Conservation (phyloP, 92 coral and sea anemone species). For the Bergia puertoricense region DNA sequence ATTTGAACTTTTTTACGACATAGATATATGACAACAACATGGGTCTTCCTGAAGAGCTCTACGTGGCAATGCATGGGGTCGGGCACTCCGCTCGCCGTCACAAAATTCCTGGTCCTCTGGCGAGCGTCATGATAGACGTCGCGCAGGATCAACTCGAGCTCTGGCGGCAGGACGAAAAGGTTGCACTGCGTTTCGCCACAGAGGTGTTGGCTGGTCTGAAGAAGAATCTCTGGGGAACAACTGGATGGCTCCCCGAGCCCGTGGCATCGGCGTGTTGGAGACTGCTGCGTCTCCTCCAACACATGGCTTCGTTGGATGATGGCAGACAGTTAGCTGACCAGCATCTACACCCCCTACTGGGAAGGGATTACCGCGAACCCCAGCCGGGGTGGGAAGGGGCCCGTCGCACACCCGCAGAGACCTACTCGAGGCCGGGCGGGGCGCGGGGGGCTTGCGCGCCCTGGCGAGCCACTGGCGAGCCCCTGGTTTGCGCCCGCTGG, state of each 20-base stretch:
- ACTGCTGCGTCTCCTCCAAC: not conserved
- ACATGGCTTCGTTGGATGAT: not conserved
- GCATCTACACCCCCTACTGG: not conserved
- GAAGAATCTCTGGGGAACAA: not conserved
- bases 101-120: too few relatives aligned
- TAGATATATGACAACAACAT: not conserved
- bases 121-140: not conserved
- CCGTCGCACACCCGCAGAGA: not conserved
- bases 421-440: not conserved
- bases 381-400: not conserved
- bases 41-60: slow-evolving; percentile 31
- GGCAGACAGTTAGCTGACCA: not conserved
- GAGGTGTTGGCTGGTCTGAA: slow-evolving; percentile 12
- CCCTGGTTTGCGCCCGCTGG: not conserved
- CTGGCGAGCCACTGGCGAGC: not conserved
- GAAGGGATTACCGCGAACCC: not conserved
- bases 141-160: not conserved
- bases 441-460: slow-evolving; percentile 1
- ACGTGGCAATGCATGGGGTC: slow-evolving; percentile 5
- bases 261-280: not conserved
- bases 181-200: slow-evolving; percentile 4
- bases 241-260: slow-evolving; percentile 23
- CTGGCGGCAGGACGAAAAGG: slow-evolving; percentile 8
- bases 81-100: slow-evolving; percentile 16
- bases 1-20: not conserved